Percentiles rank a stretch among this genome's conserved stretches.
phyloP scores from a whole-genome alignment of 2,888 invertebrate genomes.

The Bimastos eiseni region DNA sequence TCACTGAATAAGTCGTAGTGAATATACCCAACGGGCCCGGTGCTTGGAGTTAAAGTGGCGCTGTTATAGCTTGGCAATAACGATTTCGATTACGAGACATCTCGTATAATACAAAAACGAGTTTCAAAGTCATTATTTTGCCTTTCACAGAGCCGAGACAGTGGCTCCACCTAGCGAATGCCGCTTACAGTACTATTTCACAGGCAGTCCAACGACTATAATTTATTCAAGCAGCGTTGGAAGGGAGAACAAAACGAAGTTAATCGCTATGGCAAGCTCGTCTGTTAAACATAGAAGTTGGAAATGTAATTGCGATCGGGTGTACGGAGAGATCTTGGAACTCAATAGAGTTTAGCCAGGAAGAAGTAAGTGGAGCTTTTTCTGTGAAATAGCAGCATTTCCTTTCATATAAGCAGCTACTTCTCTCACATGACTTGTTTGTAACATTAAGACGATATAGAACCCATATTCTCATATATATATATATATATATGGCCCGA shows the following conservation, averaged over 20 bases:
- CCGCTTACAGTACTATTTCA: not conserved
- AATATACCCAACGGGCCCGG: no score
- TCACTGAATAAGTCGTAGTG: no score
- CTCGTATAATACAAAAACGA: no score
- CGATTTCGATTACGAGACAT: no score
- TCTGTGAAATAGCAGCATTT: not conserved
- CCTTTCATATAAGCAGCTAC: not conserved
- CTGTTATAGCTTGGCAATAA: no score
- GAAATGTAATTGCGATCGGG: not conserved
- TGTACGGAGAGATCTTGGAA: not conserved
- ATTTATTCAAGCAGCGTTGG: not conserved
- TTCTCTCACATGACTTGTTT: not conserved
- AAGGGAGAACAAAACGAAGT: not conserved
- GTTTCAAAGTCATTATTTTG: no score
- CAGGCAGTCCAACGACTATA: not conserved
- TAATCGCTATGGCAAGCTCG: not conserved
- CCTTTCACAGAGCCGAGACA: not conserved
- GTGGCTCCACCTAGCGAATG: not conserved
- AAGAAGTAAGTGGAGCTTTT: not conserved
- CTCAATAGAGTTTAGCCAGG: not conserved
- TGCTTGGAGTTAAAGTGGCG: no score
- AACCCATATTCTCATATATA: no score
- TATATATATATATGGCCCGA: no score
- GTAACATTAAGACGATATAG: no score
- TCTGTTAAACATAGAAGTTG: not conserved